Evolutionary conservation across 92 coral and sea anemone species (phyloP).

Genomic region (Zoanthus gigantus): DNA sequence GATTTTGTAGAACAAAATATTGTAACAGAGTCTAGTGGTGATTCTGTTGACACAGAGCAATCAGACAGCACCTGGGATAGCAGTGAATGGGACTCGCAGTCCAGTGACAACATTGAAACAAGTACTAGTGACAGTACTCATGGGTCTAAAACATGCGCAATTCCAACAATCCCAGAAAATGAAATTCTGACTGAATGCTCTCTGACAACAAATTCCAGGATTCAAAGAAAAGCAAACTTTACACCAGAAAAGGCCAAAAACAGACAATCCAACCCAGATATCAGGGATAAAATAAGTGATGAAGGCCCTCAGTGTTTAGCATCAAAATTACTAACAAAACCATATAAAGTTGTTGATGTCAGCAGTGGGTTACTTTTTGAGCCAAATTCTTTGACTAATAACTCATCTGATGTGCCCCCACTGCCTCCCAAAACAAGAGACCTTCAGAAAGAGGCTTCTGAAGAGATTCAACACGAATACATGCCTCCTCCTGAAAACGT

Average conservation of each 20-base stretch:
- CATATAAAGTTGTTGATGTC: constrained; percentile 92
- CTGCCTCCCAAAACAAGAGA: constrained; percentile 87
- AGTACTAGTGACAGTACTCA: constrained; percentile 14
- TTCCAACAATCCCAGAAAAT: constrained; percentile 44
- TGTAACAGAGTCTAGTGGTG: constrained; percentile 69
- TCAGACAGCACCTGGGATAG: constrained; percentile 65
- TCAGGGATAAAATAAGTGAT: constrained; percentile 47
- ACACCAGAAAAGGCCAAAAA: constrained; percentile 32
- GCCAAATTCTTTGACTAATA: constrained; percentile 41
- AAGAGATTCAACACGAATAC: constrained; percentile 72
- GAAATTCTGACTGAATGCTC: constrained; percentile 30
- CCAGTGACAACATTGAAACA: constrained; percentile 16
- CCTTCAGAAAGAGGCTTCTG: constrained; percentile 51
- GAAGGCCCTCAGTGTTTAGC: constrained; percentile 60
- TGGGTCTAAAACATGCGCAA: not conserved
- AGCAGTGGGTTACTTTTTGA: constrained; percentile 70
- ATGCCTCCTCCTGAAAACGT: constrained; percentile 82
- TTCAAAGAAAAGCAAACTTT: constrained; percentile 44
- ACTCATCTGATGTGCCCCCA: constrained; percentile 70
- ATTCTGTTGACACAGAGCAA: constrained; percentile 48
- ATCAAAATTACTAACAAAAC: constrained; percentile 73
- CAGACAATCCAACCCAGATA: constrained; percentile 66
- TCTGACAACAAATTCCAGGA: not conserved
- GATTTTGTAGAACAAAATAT: constrained; percentile 30
- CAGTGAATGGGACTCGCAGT: constrained; percentile 50